phyloP scores from a whole-genome alignment of 2,797 vertebrate genomes.

The Iguana delicatissima region DNA sequence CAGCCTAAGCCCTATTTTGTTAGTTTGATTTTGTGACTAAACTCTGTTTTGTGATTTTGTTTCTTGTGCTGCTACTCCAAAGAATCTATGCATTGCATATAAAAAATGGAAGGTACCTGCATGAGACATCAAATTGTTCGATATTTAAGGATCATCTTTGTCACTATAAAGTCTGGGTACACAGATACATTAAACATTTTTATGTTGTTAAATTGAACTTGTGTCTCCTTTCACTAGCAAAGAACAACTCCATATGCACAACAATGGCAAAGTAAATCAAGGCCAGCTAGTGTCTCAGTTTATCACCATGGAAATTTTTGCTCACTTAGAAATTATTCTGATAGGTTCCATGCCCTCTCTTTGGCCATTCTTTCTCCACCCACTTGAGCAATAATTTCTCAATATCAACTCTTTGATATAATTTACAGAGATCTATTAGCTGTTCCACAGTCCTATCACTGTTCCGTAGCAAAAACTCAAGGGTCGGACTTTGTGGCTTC shows the following conservation, averaged over 20 bases:
- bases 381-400: conserved; percentile 91
- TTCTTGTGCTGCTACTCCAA: conserved; percentile 39
- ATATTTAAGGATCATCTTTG: conserved; percentile 51
- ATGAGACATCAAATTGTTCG: conserved; percentile 40
- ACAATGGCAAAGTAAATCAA: conserved; percentile 32
- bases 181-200: conserved; percentile 48
- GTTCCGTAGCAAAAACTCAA: conserved; percentile 94
- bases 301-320: conserved; percentile 43
- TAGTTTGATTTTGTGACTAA: conserved; percentile 10
- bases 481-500: conserved; percentile 91
- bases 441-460: conserved; percentile 94
- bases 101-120: conserved; percentile 45
- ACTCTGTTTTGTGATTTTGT: conserved; percentile 15
- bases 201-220: conserved; percentile 39
- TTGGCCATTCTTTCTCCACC: conserved; percentile 96
- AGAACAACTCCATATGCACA: conserved; percentile 30
- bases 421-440: conserved; percentile 92
- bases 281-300: not conserved
- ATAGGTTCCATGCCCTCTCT: conserved; percentile 84
- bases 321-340: conserved; percentile 73
- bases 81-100: conserved; percentile 42
- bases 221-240: conserved; percentile 20
- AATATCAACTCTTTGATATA: conserved; percentile 95
- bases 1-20: conserved; percentile 17
- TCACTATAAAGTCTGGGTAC: conserved; percentile 46